A percentile compares a stretch with the other conserved stretches of the same genome.
These are phyloP conservation scores for Schlechtendalia chinensis DNA, from an alignment of 1,140 invertebrate species.

Conservation along the genomic window DNA sequence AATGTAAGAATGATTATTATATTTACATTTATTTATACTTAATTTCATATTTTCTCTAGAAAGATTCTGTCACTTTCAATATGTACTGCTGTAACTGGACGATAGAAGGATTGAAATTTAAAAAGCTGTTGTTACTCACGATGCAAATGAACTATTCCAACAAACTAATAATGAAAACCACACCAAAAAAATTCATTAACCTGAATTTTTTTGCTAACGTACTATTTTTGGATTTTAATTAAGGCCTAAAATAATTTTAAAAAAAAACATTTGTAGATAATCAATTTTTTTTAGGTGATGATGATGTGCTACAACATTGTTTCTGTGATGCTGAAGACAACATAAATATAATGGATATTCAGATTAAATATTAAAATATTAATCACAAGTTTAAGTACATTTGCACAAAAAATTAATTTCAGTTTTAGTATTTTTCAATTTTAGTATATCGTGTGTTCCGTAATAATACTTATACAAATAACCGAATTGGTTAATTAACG, in stretches of 20 bases:
- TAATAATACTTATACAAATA: too few species aligned
- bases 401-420: too few species aligned
- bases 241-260: neutral
- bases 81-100: constrained; percentile 21
- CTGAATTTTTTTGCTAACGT: constrained; percentile 18
- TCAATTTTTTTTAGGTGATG: neutral
- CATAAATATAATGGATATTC: too few species aligned
- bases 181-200: neutral
- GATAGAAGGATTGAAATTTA: neutral
- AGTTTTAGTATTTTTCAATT: too few species aligned
- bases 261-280: neutral
- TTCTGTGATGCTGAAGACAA: neutral
- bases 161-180: neutral
- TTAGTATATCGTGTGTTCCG: too few species aligned
- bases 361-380: too few species aligned
- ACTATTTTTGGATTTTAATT: neutral
- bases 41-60: neutral
- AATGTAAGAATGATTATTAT: neutral
- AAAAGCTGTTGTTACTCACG: neutral
- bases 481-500: too few species aligned
- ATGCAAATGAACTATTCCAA: constrained; percentile 20
- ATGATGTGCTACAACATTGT: neutral
- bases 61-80: neutral
- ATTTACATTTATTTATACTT: neutral
- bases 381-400: too few species aligned